Conservation (phyloP, 2,888 invertebrate species). For the Lepidochrysops patricia region DNA sequence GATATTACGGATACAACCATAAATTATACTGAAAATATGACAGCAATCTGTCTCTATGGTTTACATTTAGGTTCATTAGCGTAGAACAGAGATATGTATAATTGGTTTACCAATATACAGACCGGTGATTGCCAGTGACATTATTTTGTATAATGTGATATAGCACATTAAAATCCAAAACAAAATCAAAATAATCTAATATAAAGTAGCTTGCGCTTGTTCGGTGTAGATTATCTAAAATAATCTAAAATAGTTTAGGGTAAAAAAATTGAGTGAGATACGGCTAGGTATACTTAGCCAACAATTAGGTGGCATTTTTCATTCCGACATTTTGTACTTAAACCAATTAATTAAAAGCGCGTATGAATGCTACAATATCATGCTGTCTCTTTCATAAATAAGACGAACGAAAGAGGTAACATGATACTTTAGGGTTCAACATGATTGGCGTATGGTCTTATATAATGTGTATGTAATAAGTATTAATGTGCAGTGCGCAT, state of each 20-base stretch:
- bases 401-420: too few relatives aligned
- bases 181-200: background rate
- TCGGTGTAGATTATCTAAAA: background rate
- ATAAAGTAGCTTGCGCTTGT: background rate
- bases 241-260: background rate
- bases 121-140: background rate
- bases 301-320: background rate
- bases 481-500: background rate
- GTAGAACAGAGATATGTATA: background rate
- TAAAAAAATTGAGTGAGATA: slow-evolving; percentile 3
- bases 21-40: too few relatives aligned
- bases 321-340: background rate
- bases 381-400: too few relatives aligned
- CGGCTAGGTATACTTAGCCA: background rate
- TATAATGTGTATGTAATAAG: background rate
- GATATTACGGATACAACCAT: too few relatives aligned
- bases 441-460: too few relatives aligned
- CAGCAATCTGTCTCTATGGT: background rate
- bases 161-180: background rate
- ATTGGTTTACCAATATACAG: background rate
- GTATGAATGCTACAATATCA: too few relatives aligned
- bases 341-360: background rate
- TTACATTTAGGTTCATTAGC: background rate
- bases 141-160: background rate
- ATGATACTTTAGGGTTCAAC: too few relatives aligned